Base-by-base conservation (phyloP, 1,140 invertebrate genomes). In the Zelostemma sp. region DNA sequence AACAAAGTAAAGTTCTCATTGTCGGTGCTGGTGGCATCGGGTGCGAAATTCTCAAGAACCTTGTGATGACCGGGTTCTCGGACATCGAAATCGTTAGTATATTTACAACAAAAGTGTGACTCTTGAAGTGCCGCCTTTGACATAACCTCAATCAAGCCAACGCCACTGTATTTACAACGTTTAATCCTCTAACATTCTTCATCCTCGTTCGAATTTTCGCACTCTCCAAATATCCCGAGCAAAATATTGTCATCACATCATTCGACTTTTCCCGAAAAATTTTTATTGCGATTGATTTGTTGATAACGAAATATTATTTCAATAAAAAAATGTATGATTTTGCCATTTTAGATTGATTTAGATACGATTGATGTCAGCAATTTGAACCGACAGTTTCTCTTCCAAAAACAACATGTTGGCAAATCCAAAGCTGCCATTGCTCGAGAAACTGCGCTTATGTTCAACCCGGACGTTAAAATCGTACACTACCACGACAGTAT, bases 291-390 rank as follows among this genome's bases (percentile, higher is more conserved):
- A n/a, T n/a, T n/a, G n/a, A n/a, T n/a, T n/a, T n/a, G n/a, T n/a
- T n/a, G n/a, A n/a, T n/a, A n/a, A n/a, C n/a, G n/a, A n/a, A n/a
- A n/a, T n/a, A n/a, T n/a, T n/a, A 25, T 25, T 25, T 25, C 8
- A 4, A 25, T 25, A 25, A 25, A 25, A 25, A 25, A 25, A 25
- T 25, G 3, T 25, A 25, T 25, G 3, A 8, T 25, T 25, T 25
- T 25, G 8, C 21, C 8, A 25, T 89, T 91, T 71, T 84, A 99
- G 97, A 98, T 99, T 86, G 98, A 99, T 89, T 89, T 99, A 77
- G 98, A 99, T 81, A 99, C 97, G 1, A 99, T 99, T 79, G 98
- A 99, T 87, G 93, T 99, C n/a, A 98, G 96, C 83, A 99, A 99
- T 82, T 87, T 99, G 28, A 99, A 99, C 83, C 89, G 98, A 11